These are phyloP conservation scores for Podabrus alpinus DNA, from an alignment of 2,888 invertebrate species.

Conservation along the genomic window DNA sequence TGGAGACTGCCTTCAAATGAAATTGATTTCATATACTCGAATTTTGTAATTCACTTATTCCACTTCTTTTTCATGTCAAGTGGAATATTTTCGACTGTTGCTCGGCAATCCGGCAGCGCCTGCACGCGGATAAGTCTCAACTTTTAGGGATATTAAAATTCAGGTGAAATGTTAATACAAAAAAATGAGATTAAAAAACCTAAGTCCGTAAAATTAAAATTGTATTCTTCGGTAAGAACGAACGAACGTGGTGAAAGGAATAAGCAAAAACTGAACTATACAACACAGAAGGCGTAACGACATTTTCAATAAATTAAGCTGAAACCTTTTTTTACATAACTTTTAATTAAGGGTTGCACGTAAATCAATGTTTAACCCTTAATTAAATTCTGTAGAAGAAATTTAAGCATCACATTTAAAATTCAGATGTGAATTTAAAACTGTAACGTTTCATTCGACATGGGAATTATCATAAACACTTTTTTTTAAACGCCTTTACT, in stretches of 20 bases:
- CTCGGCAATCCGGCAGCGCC: background rate
- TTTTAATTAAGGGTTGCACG: background rate
- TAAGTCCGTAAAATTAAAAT: background rate
- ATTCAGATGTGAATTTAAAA: background rate
- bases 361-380: background rate
- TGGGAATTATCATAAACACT: background rate
- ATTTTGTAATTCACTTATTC: constrained; percentile 15
- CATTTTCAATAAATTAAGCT: background rate
- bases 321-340: background rate
- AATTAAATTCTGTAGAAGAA: background rate
- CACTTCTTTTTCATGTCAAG: constrained; percentile 4
- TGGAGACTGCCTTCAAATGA: constrained; percentile 11
- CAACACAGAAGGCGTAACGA: background rate
- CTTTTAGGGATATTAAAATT: too few relatives aligned
- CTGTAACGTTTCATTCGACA: background rate
- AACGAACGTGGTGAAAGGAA: background rate
- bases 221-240: background rate
- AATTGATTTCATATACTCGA: constrained; percentile 11
- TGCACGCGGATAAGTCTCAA: too few relatives aligned
- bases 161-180: too few relatives aligned
- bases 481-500: background rate
- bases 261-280: background rate
- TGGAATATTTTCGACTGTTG: background rate
- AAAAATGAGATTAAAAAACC: background rate
- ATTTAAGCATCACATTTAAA: background rate